A percentile compares a stretch with the other conserved stretches of the same genome.
phyloP scores from a whole-genome alignment of 2,888 invertebrate species.

The Eristalis arbustorum region DNA sequence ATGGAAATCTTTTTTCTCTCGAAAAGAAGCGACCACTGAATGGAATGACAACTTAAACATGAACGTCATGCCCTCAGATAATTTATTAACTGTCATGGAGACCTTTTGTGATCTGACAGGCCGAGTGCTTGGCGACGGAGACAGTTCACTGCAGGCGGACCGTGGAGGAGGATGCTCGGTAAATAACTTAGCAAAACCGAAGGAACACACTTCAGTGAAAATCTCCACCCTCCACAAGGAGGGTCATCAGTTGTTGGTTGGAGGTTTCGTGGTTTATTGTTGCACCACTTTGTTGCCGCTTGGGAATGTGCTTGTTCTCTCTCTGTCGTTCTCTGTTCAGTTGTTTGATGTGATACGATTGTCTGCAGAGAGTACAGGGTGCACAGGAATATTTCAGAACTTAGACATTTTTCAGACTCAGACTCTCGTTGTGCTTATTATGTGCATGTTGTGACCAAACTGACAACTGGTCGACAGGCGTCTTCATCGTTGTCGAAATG shows the following conservation, averaged over 20 bases:
- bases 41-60: conserved; percentile 32
- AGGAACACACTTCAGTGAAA: neutral
- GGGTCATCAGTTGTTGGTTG: neutral
- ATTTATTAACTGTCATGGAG: conserved; percentile 47
- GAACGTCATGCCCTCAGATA: conserved; percentile 41
- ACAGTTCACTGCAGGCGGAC: neutral
- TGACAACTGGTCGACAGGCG: no score
- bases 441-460: no score
- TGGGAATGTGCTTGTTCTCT: neutral
- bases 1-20: conserved; percentile 24
- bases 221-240: conserved; percentile 1
- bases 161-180: neutral
- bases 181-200: conserved; percentile 2
- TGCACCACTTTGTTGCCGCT: neutral
- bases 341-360: neutral
- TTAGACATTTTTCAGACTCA: no score
- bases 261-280: neutral
- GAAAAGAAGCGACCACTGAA: neutral
- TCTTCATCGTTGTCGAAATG: no score
- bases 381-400: neutral
- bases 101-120: conserved; percentile 43
- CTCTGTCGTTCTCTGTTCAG: neutral
- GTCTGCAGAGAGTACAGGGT: neutral
- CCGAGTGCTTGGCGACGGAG: neutral
- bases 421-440: no score